These are phyloP conservation scores for Lutraria rhynchaena DNA, from an alignment of 1,140 invertebrate genomes.

Conservation along the genomic window DNA sequence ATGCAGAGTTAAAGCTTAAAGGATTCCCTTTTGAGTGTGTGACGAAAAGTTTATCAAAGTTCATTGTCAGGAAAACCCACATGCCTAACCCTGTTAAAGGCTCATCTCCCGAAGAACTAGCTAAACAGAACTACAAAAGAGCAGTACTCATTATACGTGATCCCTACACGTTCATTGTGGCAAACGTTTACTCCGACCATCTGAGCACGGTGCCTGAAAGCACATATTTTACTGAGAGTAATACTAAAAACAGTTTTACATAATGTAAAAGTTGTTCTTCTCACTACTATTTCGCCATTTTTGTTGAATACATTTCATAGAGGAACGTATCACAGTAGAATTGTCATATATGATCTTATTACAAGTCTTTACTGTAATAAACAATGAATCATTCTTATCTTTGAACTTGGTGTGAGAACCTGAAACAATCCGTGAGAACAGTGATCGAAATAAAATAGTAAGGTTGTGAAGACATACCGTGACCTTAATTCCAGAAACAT, in stretches of 20 bases:
- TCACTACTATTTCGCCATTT: neutral
- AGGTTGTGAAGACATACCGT: too few relatives aligned
- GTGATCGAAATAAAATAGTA: too few relatives aligned
- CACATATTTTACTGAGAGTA: neutral
- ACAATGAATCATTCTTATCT: too few relatives aligned
- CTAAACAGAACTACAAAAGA: neutral
- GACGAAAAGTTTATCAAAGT: neutral
- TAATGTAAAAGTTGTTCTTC: neutral
- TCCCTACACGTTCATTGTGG: constrained; percentile 26
- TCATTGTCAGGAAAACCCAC: constrained; percentile 4
- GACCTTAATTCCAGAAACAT: too few relatives aligned
- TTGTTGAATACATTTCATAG: neutral
- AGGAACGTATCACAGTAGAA: neutral
- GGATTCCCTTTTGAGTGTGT: constrained; percentile 30
- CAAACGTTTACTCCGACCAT: constrained; percentile 4
- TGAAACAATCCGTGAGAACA: too few relatives aligned
- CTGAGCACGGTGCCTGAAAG: neutral
- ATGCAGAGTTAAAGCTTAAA: neutral
- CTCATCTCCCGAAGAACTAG: neutral
- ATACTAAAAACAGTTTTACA: neutral
- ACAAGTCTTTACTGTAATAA: too few relatives aligned
- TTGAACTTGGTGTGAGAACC: too few relatives aligned
- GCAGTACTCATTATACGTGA: constrained; percentile 22
- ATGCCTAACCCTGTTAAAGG: neutral
- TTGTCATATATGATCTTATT: neutral